Base-by-base conservation (phyloP, 1,140 invertebrate genomes). In the Papilio aristodemus region DNA sequence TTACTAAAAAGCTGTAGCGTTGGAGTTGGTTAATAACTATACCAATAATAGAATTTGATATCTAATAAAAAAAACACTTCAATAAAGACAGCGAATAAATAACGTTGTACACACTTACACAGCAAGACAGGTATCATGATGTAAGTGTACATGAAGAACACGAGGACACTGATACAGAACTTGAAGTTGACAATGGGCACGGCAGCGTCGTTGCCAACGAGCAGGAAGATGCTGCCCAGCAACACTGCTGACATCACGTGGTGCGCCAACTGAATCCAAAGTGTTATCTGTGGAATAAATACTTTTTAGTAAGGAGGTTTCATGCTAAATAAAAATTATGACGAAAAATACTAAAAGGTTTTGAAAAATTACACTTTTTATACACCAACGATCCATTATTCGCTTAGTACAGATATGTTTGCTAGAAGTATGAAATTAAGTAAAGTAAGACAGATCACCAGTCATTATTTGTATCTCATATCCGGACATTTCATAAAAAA, bases 81-180 rank as follows among this genome's bases (percentile, higher is more conserved):
- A 10, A 13, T 41, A 14, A 8, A 41, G 1, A 9, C 1, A 41
- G 10, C 3, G 3, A 41, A 41, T 41, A 4, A 46, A 4, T 37
- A 41, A 63, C 0, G 25, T 60, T 36, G 63, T 13, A 54, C 39
- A 57, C 58, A 91, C 93, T 94, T 91, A 94, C 94, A 94, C 57
- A 93, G 43, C 62, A 94, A 77, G 6, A 94, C 89, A 50, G 93
- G 93, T 14, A 91, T 88, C 93, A 94, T 94, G 10, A 93, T 87
- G 70, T 94, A 92, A 0, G 93, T 94, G 73, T 94, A 94, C 91
- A 94, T 93, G 73, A 93, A 94, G 80, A 94, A 94, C 0, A 94
- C 93, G 1, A 93, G 73, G 9, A 92, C 85, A 71, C 92, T 92
- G 3, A 94, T 76, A 70, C 92, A 92, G 78, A 93, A 94, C 71